Base-by-base conservation (phyloP, 1,140 invertebrate genomes). In the Drosophila repletoides region DNA sequence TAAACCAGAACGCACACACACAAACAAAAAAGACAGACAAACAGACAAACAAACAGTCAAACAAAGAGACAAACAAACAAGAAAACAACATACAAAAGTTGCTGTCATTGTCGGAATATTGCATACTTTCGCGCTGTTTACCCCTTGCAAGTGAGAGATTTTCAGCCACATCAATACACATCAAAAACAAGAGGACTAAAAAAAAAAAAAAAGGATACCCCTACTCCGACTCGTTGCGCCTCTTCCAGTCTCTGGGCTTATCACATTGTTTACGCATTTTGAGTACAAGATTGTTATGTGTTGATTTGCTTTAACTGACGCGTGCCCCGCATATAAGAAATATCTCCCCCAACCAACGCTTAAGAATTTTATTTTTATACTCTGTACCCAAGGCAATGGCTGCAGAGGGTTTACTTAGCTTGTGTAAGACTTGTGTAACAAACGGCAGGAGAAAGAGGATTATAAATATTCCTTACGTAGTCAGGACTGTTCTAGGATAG, bases 241-340 rank as follows among this genome's bases (percentile, higher is more conserved):
- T 9, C 17, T 2, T 10, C 29, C 15, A 24, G 22, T 55, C 52
- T 61, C 49, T 63, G 69, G 83, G 79, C 79, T 86, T 86, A 86
- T 86, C 80, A 76, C 68, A 77, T 80, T 86, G 81, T 86, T 86
- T 86, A 86, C 80, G 80, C 81, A 86, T 86, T 86, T 86, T 86
- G 84, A 86, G 80, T 86, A 86, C 80, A 86, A 86, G 80, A 86
- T 86, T 86, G 80, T 86, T 86, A 86, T 86, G 80, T 86, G 80
- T 86, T 86, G 80, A 86, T 86, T 86, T 86, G 71, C 72, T 72
- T 79, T 61, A 83, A 83, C 79, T 83, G 79, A 86, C 83, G 79
- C 79, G 79, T 83, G 79, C 79, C 79, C 79, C 79, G 79, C 79
- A 83, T 83, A 69, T 81, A 76, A 79, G 79, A 83, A 84, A 72